Conservation (phyloP, 2,797 vertebrate species). For the Mormyrops boulengeri region DNA sequence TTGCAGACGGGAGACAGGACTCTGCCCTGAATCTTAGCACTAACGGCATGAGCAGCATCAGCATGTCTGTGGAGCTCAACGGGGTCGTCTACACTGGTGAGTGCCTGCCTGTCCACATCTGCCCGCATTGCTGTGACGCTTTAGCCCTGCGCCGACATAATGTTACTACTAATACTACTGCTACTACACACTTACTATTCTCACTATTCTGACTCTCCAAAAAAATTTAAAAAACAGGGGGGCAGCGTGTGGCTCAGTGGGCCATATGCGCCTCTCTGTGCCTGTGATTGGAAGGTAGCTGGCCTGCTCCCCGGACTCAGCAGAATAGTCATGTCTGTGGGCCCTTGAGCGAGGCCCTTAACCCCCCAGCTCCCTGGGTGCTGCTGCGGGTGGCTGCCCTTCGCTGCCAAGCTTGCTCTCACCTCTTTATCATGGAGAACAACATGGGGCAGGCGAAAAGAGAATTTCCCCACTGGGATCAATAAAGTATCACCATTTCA, state of each 20-base stretch:
- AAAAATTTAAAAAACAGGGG: neutral
- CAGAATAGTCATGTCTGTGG: neutral
- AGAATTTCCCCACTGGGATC: neutral
- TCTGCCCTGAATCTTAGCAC: constrained; percentile 64
- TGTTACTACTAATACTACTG: neutral
- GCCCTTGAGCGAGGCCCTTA: neutral
- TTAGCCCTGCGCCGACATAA: neutral
- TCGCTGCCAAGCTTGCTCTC: neutral
- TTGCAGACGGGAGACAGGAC: constrained; percentile 73
- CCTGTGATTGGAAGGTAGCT: neutral
- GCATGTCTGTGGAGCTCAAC: constrained; percentile 95
- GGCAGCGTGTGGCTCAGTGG: neutral
- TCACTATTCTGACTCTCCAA: neutral
- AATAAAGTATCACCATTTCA: neutral
- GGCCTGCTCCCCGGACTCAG: neutral
- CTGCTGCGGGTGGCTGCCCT: too few relatives aligned
- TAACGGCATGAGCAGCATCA: constrained; percentile 87
- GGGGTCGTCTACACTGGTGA: constrained; percentile 88
- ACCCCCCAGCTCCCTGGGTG: neutral
- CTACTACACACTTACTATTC: neutral
- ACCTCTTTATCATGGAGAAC: neutral
- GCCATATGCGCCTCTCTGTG: neutral
- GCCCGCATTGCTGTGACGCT: neutral
- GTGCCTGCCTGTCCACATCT: neutral
- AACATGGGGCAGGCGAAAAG: neutral